Evolutionary conservation across 1,140 invertebrate genomes (phyloP).

Genomic region (Grapholita molesta): DNA sequence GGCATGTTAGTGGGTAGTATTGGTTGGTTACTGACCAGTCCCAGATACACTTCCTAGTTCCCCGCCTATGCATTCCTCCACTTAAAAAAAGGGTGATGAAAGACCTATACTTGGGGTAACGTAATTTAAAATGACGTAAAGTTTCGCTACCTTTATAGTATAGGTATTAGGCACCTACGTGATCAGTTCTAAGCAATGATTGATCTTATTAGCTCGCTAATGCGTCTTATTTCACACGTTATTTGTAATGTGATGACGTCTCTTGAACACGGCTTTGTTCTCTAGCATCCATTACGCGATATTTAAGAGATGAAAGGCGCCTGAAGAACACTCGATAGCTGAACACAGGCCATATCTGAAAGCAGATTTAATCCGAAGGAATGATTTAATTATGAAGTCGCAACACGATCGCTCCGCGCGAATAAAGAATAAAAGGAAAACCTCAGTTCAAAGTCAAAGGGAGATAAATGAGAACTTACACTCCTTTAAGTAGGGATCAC

Average conservation of each 20-base stretch:
- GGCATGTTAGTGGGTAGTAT: too few relatives aligned
- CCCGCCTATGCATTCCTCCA: too few relatives aligned
- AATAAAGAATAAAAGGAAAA: slow-evolving; percentile 38
- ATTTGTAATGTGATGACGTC: slow-evolving; percentile 9
- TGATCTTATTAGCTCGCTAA: neutral
- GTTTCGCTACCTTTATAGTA: too few relatives aligned
- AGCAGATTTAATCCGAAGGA: slow-evolving; percentile 45
- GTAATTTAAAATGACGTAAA: too few relatives aligned
- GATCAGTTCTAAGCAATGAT: neutral
- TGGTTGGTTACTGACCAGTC: too few relatives aligned
- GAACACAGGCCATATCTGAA: slow-evolving; percentile 40
- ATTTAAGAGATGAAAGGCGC: slow-evolving; percentile 31
- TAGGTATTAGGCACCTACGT: too few relatives aligned
- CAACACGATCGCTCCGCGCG: slow-evolving; percentile 37
- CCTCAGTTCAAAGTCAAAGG: slow-evolving; percentile 39
- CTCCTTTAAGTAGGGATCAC: slow-evolving; percentile 42
- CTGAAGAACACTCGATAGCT: slow-evolving; percentile 37
- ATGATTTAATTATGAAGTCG: slow-evolving; percentile 55
- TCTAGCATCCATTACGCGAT: slow-evolving; percentile 9
- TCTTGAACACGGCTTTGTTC: slow-evolving; percentile 11
- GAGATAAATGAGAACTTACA: slow-evolving; percentile 48
- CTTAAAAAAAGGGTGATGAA: too few relatives aligned
- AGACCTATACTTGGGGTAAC: too few relatives aligned
- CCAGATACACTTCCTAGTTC: too few relatives aligned
- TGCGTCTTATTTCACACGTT: slow-evolving; percentile 16